Evolutionary conservation across 1,140 invertebrate species (phyloP).

Genomic region (Plutomurus gul): DNA sequence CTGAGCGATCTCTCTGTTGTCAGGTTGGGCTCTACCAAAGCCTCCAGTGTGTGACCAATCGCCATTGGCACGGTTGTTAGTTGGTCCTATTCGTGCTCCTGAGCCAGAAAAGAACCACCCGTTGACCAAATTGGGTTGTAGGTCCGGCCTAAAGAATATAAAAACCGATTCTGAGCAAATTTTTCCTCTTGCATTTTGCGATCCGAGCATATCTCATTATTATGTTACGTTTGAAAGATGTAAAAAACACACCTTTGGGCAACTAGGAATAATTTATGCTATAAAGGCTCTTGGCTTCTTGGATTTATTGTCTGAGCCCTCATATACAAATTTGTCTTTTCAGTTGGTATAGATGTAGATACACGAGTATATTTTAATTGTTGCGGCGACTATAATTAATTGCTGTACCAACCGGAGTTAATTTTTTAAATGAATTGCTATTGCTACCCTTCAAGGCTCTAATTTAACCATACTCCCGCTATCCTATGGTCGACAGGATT

Average conservation of each 20-base stretch:
- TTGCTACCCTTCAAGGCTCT: slow-evolving; percentile 63
- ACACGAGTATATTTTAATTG: slow-evolving; percentile 75
- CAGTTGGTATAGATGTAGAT: slow-evolving; percentile 73
- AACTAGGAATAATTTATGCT: too few relatives aligned
- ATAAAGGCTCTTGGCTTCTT: too few relatives aligned
- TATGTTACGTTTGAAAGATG: slow-evolving; percentile 44
- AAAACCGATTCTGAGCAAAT: too few relatives aligned
- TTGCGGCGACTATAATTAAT: slow-evolving; percentile 74
- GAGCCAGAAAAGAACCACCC: slow-evolving; percentile 94
- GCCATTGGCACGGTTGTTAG: slow-evolving; percentile 80
- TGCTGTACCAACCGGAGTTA: slow-evolving; percentile 68
- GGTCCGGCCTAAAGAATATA: too few relatives aligned
- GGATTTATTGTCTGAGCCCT: slow-evolving; percentile 74
- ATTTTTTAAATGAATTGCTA: slow-evolving; percentile 72
- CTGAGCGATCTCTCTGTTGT: slow-evolving; percentile 86
- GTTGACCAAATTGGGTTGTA: slow-evolving; percentile 84
- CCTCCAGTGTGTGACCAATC: slow-evolving; percentile 83
- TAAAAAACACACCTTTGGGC: too few relatives aligned
- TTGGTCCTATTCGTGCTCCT: slow-evolving; percentile 84
- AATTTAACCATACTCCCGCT: slow-evolving; percentile 62
- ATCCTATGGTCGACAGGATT: slow-evolving; percentile 71
- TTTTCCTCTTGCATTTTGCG: background rate
- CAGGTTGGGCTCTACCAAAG: slow-evolving; percentile 80
- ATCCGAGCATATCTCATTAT: slow-evolving; percentile 57
- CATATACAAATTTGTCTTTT: slow-evolving; percentile 75